Evolutionary conservation across 1,140 invertebrate genomes (phyloP).

Genomic region (Rhynchophorus ferrugineus): DNA sequence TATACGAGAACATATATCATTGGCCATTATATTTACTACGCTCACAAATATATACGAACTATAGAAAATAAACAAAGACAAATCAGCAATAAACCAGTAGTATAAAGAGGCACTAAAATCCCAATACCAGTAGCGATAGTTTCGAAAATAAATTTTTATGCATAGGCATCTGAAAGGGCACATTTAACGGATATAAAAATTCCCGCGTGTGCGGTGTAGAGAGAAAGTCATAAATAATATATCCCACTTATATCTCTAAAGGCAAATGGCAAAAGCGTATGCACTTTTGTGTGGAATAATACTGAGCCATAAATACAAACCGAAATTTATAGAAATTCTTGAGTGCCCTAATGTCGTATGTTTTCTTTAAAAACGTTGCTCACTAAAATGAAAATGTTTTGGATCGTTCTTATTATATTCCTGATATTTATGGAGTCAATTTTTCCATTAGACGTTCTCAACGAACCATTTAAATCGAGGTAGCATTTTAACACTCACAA

Average conservation of each 20-base stretch:
- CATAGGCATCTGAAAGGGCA: constrained; percentile 23
- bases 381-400: constrained; percentile 9
- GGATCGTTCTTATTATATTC: too few species aligned
- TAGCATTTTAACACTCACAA: neutral
- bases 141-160: constrained; percentile 15
- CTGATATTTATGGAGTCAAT: too few species aligned
- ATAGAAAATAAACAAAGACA: neutral
- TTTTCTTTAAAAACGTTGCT: constrained; percentile 15
- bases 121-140: neutral
- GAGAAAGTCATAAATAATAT: constrained; percentile 29
- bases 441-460: constrained; percentile 7
- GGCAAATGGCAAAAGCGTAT: constrained; percentile 31
- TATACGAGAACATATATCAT: neutral
- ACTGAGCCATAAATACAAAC: constrained; percentile 30
- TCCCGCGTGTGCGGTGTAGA: constrained; percentile 16
- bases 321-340: constrained; percentile 19
- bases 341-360: neutral
- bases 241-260: constrained; percentile 27
- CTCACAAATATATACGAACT: neutral
- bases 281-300: constrained; percentile 29
- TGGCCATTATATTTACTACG: too few species aligned
- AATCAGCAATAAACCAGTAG: neutral
- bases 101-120: neutral
- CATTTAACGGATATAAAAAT: constrained; percentile 31
- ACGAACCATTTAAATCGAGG: neutral